Conservation (phyloP, 1,140 invertebrate genomes). For the Tigriopus japonicus region DNA sequence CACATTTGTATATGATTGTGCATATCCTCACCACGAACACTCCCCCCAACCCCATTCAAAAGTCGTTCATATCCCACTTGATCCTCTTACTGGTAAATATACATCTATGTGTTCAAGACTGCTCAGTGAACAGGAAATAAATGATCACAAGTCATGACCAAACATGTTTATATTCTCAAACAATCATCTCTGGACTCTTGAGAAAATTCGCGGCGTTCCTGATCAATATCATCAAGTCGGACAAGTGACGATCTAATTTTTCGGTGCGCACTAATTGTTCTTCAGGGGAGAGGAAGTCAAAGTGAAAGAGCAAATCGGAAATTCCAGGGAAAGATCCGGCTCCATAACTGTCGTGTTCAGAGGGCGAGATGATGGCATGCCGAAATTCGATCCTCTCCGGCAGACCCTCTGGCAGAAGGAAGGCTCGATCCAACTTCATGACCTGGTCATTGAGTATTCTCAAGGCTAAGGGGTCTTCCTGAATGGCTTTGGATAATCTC, state of each 20-base stretch:
- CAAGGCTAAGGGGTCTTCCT: conserved; percentile 18
- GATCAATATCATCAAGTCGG: neutral
- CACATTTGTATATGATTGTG: too few species aligned
- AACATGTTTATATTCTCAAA: too few species aligned
- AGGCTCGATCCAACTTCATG: conserved; percentile 29
- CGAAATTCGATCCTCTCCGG: conserved; percentile 18
- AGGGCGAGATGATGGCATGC: neutral
- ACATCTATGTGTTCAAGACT: too few species aligned
- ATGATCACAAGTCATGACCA: too few species aligned
- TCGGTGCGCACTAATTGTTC: neutral
- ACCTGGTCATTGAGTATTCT: conserved; percentile 29
- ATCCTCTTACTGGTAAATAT: too few species aligned
- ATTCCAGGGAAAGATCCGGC: neutral
- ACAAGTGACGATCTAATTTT: neutral
- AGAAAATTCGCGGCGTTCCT: neutral
- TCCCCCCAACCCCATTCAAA: too few species aligned
- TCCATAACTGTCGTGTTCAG: neutral
- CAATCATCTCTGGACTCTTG: neutral
- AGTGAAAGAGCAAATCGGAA: neutral
- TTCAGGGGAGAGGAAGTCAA: neutral
- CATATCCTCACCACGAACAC: too few species aligned
- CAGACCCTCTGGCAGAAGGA: conserved; percentile 26
- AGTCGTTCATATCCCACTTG: too few species aligned
- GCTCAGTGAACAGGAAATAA: too few species aligned
- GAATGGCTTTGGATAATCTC: neutral